Conservation (phyloP, 2,797 vertebrate species). For the Merluccius polli region DNA sequence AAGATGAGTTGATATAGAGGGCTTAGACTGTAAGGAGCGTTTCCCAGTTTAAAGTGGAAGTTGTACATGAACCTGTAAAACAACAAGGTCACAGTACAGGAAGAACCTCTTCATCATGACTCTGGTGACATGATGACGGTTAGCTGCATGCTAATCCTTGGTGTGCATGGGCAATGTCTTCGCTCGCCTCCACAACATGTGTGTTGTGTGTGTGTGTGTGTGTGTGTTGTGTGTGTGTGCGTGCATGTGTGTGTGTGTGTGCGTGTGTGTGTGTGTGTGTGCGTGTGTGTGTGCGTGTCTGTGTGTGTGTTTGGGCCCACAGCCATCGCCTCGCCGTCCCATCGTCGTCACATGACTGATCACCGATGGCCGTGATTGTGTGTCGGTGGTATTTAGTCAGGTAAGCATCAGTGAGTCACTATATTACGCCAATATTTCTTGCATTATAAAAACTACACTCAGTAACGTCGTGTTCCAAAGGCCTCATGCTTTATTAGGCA, state of each 20-base stretch:
- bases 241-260: background rate
- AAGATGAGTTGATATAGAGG: background rate
- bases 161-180: slow-evolving; percentile 53
- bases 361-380: slow-evolving; percentile 84
- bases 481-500: slow-evolving; percentile 99
- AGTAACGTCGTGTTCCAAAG: slow-evolving; percentile 89
- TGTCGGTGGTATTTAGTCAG: slow-evolving; percentile 93
- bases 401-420: slow-evolving; percentile 99
- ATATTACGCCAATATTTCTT: slow-evolving; percentile 99
- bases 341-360: slow-evolving; percentile 76
- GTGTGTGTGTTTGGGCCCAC: too few relatives aligned
- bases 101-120: slow-evolving; percentile 43
- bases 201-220: too few relatives aligned
- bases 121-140: slow-evolving; percentile 54
- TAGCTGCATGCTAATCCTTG: slow-evolving; percentile 26
- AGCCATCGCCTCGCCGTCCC: too few relatives aligned
- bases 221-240: too few relatives aligned
- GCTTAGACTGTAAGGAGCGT: background rate
- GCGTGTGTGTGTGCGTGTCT: background rate
- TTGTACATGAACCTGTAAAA: slow-evolving; percentile 13
- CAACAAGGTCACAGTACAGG: slow-evolving; percentile 50
- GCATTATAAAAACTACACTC: slow-evolving; percentile 98
- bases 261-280: background rate
- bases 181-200: slow-evolving; percentile 51
- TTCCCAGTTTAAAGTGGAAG: background rate